phyloP scores from a whole-genome alignment of 64 coral and sea anemone species.

The Stichodactyla mertensii region DNA sequence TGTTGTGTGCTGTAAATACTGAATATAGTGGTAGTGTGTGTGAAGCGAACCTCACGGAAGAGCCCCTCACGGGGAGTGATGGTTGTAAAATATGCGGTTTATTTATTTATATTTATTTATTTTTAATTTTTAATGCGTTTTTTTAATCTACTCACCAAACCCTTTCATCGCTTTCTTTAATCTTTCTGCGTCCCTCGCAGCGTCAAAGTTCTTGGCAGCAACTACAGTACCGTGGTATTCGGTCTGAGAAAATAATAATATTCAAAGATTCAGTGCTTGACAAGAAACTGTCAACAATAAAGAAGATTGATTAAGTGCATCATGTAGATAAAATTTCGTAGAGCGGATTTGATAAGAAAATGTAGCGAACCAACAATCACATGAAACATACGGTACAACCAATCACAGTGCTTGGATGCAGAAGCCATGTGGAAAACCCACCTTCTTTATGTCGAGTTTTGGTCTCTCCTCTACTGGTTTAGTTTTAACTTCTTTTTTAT shows the following conservation, averaged over 20 bases:
- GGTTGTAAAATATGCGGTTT: too few species aligned
- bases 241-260: neutral
- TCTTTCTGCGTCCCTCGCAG: conserved; percentile 22
- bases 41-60: too few species aligned
- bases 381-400: neutral
- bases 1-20: too few species aligned
- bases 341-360: too few species aligned
- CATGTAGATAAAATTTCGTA: too few species aligned
- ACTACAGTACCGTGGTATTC: conserved; percentile 54
- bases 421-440: neutral
- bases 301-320: too few species aligned
- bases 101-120: too few species aligned
- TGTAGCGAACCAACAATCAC: too few species aligned
- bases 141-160: conserved; percentile 33
- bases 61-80: too few species aligned
- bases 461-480: conserved; percentile 6
- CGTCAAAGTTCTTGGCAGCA: conserved; percentile 47
- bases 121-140: too few species aligned
- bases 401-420: neutral
- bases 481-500: neutral
- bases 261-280: neutral
- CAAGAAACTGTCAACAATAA: too few species aligned
- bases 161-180: conserved; percentile 69
- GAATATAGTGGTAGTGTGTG: too few species aligned
- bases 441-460: conserved; percentile 13